These are phyloP conservation scores for Pararge aegeria DNA, from an alignment of 1,140 invertebrate genomes.

Conservation along the genomic window DNA sequence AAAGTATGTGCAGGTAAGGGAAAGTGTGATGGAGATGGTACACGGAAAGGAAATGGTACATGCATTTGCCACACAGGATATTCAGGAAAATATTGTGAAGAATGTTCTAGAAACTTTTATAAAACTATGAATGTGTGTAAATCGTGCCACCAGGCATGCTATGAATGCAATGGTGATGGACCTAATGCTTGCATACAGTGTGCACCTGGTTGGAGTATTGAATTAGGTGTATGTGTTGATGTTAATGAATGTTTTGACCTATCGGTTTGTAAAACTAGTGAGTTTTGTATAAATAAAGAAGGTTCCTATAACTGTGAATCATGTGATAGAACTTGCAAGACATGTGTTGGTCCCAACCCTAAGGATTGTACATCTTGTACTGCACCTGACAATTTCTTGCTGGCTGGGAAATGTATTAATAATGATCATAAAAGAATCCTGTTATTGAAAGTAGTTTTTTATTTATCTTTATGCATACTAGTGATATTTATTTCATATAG, in stretches of 20 bases:
- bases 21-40: slow-evolving; percentile 96
- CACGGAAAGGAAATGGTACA: slow-evolving; percentile 92
- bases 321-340: slow-evolving; percentile 90
- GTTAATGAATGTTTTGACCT: slow-evolving; percentile 92
- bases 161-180: slow-evolving; percentile 89
- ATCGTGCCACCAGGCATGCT: slow-evolving; percentile 92
- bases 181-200: slow-evolving; percentile 91
- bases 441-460: slow-evolving; percentile 36
- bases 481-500: slow-evolving; percentile 42
- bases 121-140: slow-evolving; percentile 86
- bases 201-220: slow-evolving; percentile 88
- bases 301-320: slow-evolving; percentile 92
- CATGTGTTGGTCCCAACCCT: slow-evolving; percentile 93
- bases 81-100: slow-evolving; percentile 87
- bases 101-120: slow-evolving; percentile 90
- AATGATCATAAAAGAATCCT: slow-evolving; percentile 11
- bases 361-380: slow-evolving; percentile 61
- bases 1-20: slow-evolving; percentile 92
- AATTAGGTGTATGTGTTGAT: slow-evolving; percentile 91
- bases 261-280: slow-evolving; percentile 84
- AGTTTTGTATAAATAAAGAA: slow-evolving; percentile 96
- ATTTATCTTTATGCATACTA: slow-evolving; percentile 46
- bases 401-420: slow-evolving; percentile 56
- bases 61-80: slow-evolving; percentile 82
- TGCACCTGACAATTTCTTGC: slow-evolving; percentile 35